Base-by-base conservation (phyloP, 2,888 invertebrate genomes). In the Gibbula magus region DNA sequence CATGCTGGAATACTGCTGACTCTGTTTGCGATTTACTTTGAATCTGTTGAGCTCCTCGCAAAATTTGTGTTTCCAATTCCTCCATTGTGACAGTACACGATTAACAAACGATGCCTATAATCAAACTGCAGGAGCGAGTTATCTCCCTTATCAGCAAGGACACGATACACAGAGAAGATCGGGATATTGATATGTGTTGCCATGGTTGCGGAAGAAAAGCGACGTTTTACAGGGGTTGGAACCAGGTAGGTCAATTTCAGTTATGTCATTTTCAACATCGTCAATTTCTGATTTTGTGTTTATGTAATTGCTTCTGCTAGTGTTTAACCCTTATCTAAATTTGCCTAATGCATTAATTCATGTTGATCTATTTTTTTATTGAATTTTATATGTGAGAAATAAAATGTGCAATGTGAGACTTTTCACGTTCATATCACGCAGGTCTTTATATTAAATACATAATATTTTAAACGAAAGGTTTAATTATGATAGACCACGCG, bases 201-300 rank as follows among this genome's bases (percentile, higher is more conserved):
- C 89, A 76, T 90, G 89, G 89, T 78, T 90, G 81, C 82, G 86
- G 77, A 89, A 88, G 81, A 87, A 87, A 75, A 89, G 89, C 73
- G 85, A 88, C 3, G 80, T 88, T 2, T 80, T 89, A 10, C 84
- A 84, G 78, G 84, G 82, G 51, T 81, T 88, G 18, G 87, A 88
- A 39, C 85, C 85, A 81, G 88, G 89, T 89, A 4, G 16, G 35
- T 39, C 2, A 18, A 32, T 5, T 32, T 18, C 8, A 29, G 8
- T 8, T 8, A 1, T 18, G 4, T 67, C 20, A 39, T 78, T 29
- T 22, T 45, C 13, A n/a, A n/a, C n/a, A n/a, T n/a, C n/a, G n/a
- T n/a, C n/a, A n/a, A n/a, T n/a, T n/a, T n/a, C n/a, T n/a, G n/a
- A n/a, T n/a, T n/a, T n/a, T n/a, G n/a, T n/a, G n/a, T n/a, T n/a